phyloP scores from a whole-genome alignment of 2,888 invertebrate genomes.

The Lysandra bellargus region DNA sequence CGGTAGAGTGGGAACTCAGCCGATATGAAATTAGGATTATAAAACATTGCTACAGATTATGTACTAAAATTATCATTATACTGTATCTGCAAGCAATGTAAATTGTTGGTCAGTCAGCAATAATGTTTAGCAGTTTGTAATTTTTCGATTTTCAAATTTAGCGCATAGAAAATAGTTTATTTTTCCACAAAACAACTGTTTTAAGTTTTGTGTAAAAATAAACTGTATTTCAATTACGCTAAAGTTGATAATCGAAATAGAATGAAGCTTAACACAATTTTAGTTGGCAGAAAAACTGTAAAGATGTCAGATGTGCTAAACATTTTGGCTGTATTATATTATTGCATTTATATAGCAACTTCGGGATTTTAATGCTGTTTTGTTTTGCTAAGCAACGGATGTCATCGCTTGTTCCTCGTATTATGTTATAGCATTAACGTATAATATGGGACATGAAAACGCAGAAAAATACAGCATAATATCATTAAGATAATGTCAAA shows the following conservation, averaged over 20 bases:
- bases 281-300: background rate
- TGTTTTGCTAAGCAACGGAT: conserved; percentile 46
- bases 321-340: conserved; percentile 47
- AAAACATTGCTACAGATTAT: conserved; percentile 27
- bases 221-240: background rate
- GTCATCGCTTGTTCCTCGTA: conserved; percentile 48
- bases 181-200: background rate
- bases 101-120: background rate
- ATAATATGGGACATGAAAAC: background rate
- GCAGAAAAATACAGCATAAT: background rate
- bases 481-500: background rate
- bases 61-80: background rate
- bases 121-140: background rate
- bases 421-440: conserved; percentile 31
- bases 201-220: background rate
- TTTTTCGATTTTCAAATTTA: background rate
- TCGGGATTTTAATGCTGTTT: conserved; percentile 52
- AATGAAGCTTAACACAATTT: background rate
- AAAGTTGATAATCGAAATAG: background rate
- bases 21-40: conserved; percentile 57
- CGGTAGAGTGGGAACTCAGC: conserved; percentile 44
- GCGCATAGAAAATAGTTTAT: background rate
- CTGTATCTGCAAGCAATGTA: background rate
- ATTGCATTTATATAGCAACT: conserved; percentile 73
- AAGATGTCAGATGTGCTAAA: background rate